Evolutionary conservation across 2,888 invertebrate species (phyloP).

Genomic region (Ichneumoninae sp.): DNA sequence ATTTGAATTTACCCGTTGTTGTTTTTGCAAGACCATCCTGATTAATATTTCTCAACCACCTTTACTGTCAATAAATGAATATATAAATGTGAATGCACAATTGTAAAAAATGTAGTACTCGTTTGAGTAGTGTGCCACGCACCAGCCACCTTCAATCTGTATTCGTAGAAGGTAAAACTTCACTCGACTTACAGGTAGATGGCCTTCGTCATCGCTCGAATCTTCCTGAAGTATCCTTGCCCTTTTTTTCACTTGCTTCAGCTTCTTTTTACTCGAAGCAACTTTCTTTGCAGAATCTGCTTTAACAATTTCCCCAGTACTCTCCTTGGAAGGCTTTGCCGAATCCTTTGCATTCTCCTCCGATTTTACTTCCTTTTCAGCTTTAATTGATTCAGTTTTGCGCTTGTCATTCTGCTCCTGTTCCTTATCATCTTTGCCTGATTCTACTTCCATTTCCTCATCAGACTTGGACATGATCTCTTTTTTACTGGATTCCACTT

Average conservation of each 20-base stretch:
- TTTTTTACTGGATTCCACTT: background rate
- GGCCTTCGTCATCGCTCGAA: conserved; percentile 82
- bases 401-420: conserved; percentile 41
- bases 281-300: conserved; percentile 61
- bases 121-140: no score
- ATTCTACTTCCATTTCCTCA: conserved; percentile 58
- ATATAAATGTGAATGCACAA: background rate
- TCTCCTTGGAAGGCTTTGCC: conserved; percentile 65
- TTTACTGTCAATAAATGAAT: background rate
- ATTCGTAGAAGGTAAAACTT: background rate
- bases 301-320: conserved; percentile 68
- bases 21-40: background rate
- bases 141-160: background rate
- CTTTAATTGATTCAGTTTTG: conserved; percentile 9
- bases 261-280: conserved; percentile 63
- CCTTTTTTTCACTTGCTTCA: conserved; percentile 72
- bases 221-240: conserved; percentile 73
- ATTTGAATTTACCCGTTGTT: background rate
- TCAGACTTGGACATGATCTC: background rate
- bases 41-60: no score
- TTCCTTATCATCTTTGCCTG: conserved; percentile 56
- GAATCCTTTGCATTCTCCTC: conserved; percentile 66
- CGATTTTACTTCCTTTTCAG: conserved; percentile 44
- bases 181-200: conserved; percentile 69
- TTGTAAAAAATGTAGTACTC: background rate